Percentiles rank a stretch among this genome's conserved stretches.
These are phyloP conservation scores for Pachycephala philippinensis DNA, from an alignment of 2,113 vertebrate genomes.

Conservation along the genomic window DNA sequence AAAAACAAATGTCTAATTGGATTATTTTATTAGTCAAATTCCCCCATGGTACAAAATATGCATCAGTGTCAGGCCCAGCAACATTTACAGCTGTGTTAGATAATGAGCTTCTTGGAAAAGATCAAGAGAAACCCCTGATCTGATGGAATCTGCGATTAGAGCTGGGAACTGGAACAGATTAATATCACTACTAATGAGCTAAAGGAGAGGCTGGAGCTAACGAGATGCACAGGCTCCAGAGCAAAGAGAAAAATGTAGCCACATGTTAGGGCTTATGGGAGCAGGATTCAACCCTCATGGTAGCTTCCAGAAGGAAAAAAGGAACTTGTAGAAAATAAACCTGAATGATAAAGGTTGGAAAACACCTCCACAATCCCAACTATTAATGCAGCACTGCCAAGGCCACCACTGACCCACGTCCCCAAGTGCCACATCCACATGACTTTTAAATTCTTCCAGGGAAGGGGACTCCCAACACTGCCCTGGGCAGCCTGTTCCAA, in stretches of 20 bases:
- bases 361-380: not conserved
- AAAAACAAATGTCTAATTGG: constrained; percentile 54
- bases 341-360: not conserved
- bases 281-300: not conserved
- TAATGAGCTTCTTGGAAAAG: constrained; percentile 38
- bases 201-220: not conserved
- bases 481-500: not conserved
- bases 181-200: constrained; percentile 9
- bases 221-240: not conserved
- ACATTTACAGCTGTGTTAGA: constrained; percentile 1
- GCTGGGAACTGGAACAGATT: constrained; percentile 26
- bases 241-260: not conserved
- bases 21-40: constrained; percentile 58
- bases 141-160: constrained; percentile 37
- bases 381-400: accelerated
- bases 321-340: not conserved
- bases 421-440: not conserved
- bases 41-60: constrained; percentile 14
- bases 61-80: constrained; percentile 5
- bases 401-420: no score
- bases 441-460: not conserved
- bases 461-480: not conserved
- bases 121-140: constrained; percentile 41
- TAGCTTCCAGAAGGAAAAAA: not conserved
- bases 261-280: not conserved